Percentiles rank a stretch among this genome's conserved stretches.
Conservation (phyloP, 2,797 vertebrate genomes). For the Urosaurus nigricauda region DNA sequence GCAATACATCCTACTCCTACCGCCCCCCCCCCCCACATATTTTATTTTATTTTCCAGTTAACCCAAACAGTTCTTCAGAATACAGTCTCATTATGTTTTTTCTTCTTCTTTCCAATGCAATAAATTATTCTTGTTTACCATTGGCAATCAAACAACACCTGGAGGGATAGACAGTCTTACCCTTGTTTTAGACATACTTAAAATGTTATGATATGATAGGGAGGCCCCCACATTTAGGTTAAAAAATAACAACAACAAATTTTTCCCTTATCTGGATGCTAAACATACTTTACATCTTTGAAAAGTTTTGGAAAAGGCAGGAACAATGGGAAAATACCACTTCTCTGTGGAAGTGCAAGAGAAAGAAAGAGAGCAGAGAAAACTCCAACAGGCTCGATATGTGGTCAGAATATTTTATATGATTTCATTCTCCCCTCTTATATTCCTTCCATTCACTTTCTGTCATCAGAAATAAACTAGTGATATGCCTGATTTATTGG, state of each 20-base stretch:
- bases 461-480: not conserved
- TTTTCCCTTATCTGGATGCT: not conserved
- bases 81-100: not conserved
- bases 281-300: not conserved
- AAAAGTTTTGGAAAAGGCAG: not conserved
- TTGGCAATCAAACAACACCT: not conserved
- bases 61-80: not conserved
- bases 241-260: no score
- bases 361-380: not conserved
- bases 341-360: no score
- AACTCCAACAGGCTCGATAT: not conserved
- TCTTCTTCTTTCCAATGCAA: not conserved
- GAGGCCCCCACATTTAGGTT: not conserved
- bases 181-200: not conserved
- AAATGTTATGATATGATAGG: not conserved
- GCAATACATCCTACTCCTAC: not conserved
- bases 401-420: not conserved
- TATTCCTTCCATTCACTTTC: not conserved
- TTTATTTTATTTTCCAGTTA: not conserved
- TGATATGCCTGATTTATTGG: not conserved
- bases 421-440: not conserved
- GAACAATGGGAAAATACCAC: no score
- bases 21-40: no score
- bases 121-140: not conserved
- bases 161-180: no score